Conservation (phyloP, 2,797 vertebrate species). For the Lepus oiostolus region DNA sequence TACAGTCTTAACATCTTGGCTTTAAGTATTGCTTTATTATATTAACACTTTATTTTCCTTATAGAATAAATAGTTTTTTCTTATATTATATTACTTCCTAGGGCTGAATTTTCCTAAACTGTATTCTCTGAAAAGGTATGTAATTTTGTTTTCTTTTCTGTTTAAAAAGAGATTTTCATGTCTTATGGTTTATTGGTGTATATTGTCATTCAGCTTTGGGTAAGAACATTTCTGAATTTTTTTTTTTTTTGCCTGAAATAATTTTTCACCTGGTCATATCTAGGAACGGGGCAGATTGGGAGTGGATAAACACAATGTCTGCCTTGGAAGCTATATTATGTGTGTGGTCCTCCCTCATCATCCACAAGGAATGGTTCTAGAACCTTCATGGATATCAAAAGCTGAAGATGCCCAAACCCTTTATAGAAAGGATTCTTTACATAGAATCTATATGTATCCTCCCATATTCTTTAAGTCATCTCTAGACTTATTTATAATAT, state of each 20-base stretch:
- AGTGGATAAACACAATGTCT: not conserved
- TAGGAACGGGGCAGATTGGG: not conserved
- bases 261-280: not conserved
- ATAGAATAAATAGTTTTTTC: not conserved
- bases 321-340: not conserved
- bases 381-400: not conserved
- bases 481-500: not conserved
- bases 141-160: not conserved
- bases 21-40: not conserved
- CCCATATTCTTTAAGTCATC: not conserved
- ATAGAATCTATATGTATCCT: not conserved
- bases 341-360: too few relatives aligned
- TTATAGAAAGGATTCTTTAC: not conserved
- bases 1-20: not conserved
- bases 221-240: not conserved
- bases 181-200: not conserved
- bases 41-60: slow-evolving; percentile 16
- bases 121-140: not conserved
- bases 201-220: not conserved
- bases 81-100: not conserved
- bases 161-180: not conserved
- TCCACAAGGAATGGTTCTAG: not conserved
- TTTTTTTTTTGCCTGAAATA: not conserved
- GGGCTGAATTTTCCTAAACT: not conserved
- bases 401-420: not conserved